Evolutionary conservation across 2,113 vertebrate species (phyloP).

Genomic region (Haplochromis burtoni): DNA sequence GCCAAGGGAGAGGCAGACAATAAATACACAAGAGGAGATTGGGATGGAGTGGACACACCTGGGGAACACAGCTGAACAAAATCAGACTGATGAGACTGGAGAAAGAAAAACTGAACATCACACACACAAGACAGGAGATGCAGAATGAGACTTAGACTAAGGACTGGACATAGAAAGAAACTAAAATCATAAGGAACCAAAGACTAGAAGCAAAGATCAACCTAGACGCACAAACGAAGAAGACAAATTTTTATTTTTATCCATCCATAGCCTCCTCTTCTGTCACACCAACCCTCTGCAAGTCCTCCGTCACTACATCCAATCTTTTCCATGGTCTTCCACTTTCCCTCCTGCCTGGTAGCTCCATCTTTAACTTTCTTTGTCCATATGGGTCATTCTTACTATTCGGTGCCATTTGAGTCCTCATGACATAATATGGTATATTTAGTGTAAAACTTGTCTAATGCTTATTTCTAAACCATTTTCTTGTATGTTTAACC

Average conservation of each 20-base stretch:
- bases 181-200: not conserved
- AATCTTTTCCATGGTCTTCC: not conserved
- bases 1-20: not conserved
- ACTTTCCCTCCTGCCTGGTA: not conserved
- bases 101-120: not conserved
- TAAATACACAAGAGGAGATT: not conserved
- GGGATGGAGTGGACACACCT: not conserved
- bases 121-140: accelerated
- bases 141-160: not conserved
- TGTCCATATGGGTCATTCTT: too few species aligned
- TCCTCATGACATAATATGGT: too few species aligned
- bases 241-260: not conserved
- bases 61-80: not conserved
- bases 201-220: not conserved
- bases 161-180: not conserved
- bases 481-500: too few species aligned
- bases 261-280: not conserved
- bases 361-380: not conserved
- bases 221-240: not conserved
- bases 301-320: not conserved
- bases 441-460: too few species aligned
- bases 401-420: too few species aligned
- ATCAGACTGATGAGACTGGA: not conserved
- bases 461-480: too few species aligned
- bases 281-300: not conserved